These are phyloP conservation scores for Rhagium mordax DNA, from an alignment of 2,888 invertebrate species.

Conservation along the genomic window DNA sequence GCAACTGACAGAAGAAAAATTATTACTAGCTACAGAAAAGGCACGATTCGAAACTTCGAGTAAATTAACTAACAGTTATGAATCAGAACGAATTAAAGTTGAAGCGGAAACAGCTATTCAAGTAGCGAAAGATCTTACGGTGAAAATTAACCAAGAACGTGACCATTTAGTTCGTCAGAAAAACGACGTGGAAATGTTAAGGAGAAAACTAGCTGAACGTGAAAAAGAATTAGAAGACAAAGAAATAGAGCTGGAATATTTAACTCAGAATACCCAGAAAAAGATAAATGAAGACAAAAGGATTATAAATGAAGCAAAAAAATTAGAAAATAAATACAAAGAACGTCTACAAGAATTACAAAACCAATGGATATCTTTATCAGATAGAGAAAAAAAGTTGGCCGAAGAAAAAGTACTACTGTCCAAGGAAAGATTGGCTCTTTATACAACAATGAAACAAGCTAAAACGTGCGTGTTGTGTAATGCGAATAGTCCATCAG, in stretches of 20 bases:
- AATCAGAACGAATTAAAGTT: constrained; percentile 63
- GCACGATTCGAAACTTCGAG: constrained; percentile 64
- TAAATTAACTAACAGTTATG: constrained; percentile 64
- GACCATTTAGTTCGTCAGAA: constrained; percentile 62
- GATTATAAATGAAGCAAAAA: constrained; percentile 68
- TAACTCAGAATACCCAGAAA: constrained; percentile 69
- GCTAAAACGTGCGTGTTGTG: constrained; percentile 65
- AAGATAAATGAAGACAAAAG: constrained; percentile 74
- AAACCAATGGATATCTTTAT: constrained; percentile 73
- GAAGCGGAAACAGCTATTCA: constrained; percentile 68
- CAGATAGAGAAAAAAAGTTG: constrained; percentile 75
- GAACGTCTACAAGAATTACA: constrained; percentile 74
- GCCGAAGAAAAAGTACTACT: constrained; percentile 76
- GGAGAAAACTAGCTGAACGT: constrained; percentile 60
- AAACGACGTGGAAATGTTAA: constrained; percentile 63
- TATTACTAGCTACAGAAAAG: constrained; percentile 68
- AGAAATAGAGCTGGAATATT: constrained; percentile 63
- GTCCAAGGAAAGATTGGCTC: constrained; percentile 74
- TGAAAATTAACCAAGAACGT: constrained; percentile 66
- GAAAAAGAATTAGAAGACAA: constrained; percentile 60
- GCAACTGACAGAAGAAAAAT: constrained; percentile 75
- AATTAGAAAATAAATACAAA: constrained; percentile 70
- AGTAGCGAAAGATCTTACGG: constrained; percentile 67
- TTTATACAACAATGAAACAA: constrained; percentile 73
- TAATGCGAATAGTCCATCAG: constrained; percentile 51